A percentile compares a stretch with the other conserved stretches of the same genome.
These are phyloP conservation scores for Parapsyche elsis DNA, from an alignment of 1,140 invertebrate species.

Conservation along the genomic window DNA sequence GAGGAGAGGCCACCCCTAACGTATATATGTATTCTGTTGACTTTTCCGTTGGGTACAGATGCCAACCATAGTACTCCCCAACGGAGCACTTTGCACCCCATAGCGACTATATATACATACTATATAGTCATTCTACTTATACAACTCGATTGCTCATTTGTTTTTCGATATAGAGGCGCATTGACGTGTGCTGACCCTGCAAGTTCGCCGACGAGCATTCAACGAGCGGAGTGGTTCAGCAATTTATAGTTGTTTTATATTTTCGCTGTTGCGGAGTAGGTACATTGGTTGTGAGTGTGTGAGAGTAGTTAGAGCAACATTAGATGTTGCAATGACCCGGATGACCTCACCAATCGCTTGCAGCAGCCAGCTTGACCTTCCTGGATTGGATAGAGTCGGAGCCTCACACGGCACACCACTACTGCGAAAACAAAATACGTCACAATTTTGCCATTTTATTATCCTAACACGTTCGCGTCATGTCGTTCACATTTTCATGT, in stretches of 20 bases:
- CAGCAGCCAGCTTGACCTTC: constrained; percentile 23
- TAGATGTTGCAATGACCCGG: constrained; percentile 33
- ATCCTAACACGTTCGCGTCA: background rate
- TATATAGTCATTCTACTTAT: too few species aligned
- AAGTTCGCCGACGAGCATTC: background rate
- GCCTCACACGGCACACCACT: background rate
- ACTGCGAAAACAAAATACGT: background rate
- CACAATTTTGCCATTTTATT: constrained; percentile 6
- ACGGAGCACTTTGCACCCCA: too few species aligned
- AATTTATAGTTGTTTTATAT: too few species aligned
- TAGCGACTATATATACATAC: too few species aligned
- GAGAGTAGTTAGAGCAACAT: background rate
- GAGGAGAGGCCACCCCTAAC: too few species aligned
- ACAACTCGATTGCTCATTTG: too few species aligned
- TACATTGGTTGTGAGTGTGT: background rate
- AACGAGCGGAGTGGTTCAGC: background rate
- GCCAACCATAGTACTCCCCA: too few species aligned
- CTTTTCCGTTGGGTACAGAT: too few species aligned
- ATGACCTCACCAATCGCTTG: constrained; percentile 27
- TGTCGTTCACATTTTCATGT: background rate
- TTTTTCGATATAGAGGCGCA: background rate
- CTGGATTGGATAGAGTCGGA: constrained; percentile 21
- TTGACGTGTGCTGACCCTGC: background rate
- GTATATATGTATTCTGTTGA: too few species aligned
- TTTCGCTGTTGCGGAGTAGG: too few species aligned